Base-by-base conservation (phyloP, 2,113 vertebrate genomes). In the Planiliza haematocheilus region DNA sequence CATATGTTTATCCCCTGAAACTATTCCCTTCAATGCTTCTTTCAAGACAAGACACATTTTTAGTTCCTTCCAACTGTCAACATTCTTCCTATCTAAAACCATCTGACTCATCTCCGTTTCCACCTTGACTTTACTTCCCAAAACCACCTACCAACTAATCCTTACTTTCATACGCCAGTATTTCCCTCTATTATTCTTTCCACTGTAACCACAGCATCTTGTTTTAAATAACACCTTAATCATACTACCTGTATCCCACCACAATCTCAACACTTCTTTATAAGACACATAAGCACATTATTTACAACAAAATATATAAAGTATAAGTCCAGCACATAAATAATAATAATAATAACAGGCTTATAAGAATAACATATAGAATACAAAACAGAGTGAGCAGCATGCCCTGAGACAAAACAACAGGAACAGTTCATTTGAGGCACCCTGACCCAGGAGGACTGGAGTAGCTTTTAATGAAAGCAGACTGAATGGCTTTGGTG, bases 261-360 rank as follows among this genome's bases (percentile, higher is more conserved):
- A 36, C 8, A 11, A 72, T 45, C 58, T 18, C 41, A 52, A 57
- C 66, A 41, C 60, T 12, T 65, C 69, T 49, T 63, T 34, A 76
- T 51, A 77, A 77, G 59, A 86, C 70, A 79, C 1, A 2, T 37
- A 38, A 78, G 67, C 39, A 12, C 52, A 45, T 61, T 71, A 85
- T 82, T 73, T 81, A 89, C 86, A 89, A 71, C 48, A 56, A 81
- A 77, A 70, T 58, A 70, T 58, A 83, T 58, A 70, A 75, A 74
- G 66, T 80, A 74, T 18, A 55, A 79, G 55, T 85, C 69, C 84
- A 84, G 72, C 86, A 86, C 82, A 85, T 88, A 88, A 89, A 89
- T 89, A 88, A 74, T 67, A 61, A 79, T 14, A 60, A 30, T 30
- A 51, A 66, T 53, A 50, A 74, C 39, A 74, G 60, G 62, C 62